A percentile compares a stretch with the other conserved stretches of the same genome.
phyloP scores from a whole-genome alignment of 2,113 vertebrate genomes.

The Coryphaenoides rupestris region DNA sequence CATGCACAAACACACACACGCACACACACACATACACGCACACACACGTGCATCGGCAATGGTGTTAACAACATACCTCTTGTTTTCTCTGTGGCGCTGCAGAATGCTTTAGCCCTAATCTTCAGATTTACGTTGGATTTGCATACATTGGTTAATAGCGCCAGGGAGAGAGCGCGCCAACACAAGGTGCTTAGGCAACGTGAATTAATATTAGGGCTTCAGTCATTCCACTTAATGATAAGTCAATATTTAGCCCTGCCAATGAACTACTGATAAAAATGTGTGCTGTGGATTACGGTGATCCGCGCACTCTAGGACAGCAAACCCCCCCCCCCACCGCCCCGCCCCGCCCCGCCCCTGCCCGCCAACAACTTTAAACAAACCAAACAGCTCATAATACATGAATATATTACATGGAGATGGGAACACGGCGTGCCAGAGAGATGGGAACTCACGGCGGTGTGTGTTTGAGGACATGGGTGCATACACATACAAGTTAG shows the following conservation, averaged over 20 bases:
- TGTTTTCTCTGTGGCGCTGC: constrained; percentile 62
- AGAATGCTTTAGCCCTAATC: constrained; percentile 67
- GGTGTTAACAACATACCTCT: constrained; percentile 53
- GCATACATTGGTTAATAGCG: constrained; percentile 71
- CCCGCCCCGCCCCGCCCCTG: no score
- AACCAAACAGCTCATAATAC: constrained; percentile 69
- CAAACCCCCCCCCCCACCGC: constrained; percentile 44
- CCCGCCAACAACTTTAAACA: constrained; percentile 64
- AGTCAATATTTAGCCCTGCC: constrained; percentile 72
- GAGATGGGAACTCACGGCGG: constrained; percentile 14
- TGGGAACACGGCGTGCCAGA: constrained; percentile 41
- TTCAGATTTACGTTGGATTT: constrained; percentile 73
- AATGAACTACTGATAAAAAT: constrained; percentile 74
- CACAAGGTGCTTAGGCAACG: constrained; percentile 70
- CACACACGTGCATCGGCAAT: neutral
- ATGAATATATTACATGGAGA: constrained; percentile 58
- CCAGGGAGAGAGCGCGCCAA: constrained; percentile 58
- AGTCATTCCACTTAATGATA: constrained; percentile 74
- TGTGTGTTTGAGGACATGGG: constrained; percentile 2
- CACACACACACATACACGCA: neutral
- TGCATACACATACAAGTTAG: neutral
- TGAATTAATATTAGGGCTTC: constrained; percentile 72
- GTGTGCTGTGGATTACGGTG: constrained; percentile 72
- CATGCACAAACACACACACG: neutral
- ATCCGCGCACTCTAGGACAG: constrained; percentile 68